Base-by-base conservation (phyloP, 2,888 invertebrate genomes). In the Callimorpha dominula region DNA sequence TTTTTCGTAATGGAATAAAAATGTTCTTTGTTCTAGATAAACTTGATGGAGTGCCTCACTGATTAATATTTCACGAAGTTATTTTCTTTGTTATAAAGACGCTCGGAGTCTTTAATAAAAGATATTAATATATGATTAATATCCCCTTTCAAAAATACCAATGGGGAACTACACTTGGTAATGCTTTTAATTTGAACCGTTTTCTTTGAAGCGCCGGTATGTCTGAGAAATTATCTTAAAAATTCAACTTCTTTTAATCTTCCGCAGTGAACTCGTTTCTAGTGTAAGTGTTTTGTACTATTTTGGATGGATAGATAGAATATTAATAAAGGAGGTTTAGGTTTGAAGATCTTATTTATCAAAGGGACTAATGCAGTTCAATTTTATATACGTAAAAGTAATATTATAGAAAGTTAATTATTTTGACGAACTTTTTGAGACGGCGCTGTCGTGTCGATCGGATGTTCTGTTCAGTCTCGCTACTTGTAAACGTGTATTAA, bases 21-120 rank as follows among this genome's bases (percentile, higher is more conserved):
- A 57, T 14, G 54, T 82, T 71, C 70, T 75, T 70, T 74, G 57
- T 65, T 71, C 68, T 62, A 68, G 40, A 46, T 67, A 80, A 73
- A 68, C 70, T 72, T 72, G 74, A 20, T 68, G 5, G 54, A 68
- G 68, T n/a, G n/a, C 4, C 15, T 49, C 40, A 57, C 49, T 50
- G 65, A 65, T 65, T 52, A 70, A 54, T 64, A 54, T 64, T 65
- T 64, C 52, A 50, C 31, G 9, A 3, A 43, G 9, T 63, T 46
- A 46, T 6, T 63, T 31, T 43, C 63, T 70, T 70, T 70, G 63
- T 70, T 70, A 14, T 46, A 46, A 17, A 60, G 20, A 52, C 6
- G 31, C 14, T 63, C 6, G n/a, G 14, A 31, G 54, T 52, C 54
- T 54, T 54, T 54, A 54, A 54, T 54, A 8, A n/a, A n/a, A 5